Percentiles rank a stretch among this genome's conserved stretches.
phyloP scores from a whole-genome alignment of 2,797 vertebrate species.

The Loriculus beryllinus region DNA sequence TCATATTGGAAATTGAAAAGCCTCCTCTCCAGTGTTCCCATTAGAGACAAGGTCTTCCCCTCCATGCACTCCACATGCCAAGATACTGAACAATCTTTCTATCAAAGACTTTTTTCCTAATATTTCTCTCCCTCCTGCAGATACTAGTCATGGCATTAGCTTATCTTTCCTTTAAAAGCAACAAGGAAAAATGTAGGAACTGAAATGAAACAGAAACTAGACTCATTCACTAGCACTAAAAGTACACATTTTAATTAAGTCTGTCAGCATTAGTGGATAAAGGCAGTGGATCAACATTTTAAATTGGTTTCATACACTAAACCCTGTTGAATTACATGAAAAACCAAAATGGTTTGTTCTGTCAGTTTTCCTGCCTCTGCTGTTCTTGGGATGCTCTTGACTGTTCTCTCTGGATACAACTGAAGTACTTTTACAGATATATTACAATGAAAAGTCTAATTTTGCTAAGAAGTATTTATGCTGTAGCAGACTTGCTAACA shows the following conservation, averaged over 20 bases:
- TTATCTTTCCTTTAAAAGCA: not conserved
- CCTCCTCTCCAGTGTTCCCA: not conserved
- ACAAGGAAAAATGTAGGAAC: not conserved
- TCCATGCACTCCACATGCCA: accelerated
- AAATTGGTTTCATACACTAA: not conserved
- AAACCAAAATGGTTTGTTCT: not conserved
- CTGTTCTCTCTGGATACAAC: not conserved
- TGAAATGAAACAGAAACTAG: not conserved
- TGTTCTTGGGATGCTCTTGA: not conserved
- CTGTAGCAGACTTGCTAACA: not conserved
- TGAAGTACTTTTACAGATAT: not conserved
- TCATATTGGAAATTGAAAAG: not conserved
- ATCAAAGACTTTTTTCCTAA: not conserved
- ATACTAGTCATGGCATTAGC: not conserved
- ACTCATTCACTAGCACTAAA: not conserved
- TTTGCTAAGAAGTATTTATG: not conserved
- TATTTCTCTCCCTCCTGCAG: not conserved
- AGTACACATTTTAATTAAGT: not conserved
- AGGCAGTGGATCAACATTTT: not conserved
- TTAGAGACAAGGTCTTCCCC: not conserved
- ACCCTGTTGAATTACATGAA: not conserved
- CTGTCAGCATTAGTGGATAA: not conserved
- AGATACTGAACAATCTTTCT: not conserved
- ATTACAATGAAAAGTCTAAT: not conserved
- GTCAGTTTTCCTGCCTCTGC: not conserved